Percentiles rank a stretch among this genome's conserved stretches.
phyloP scores from a whole-genome alignment of 2,113 vertebrate genomes.

The Pelusios castaneus region DNA sequence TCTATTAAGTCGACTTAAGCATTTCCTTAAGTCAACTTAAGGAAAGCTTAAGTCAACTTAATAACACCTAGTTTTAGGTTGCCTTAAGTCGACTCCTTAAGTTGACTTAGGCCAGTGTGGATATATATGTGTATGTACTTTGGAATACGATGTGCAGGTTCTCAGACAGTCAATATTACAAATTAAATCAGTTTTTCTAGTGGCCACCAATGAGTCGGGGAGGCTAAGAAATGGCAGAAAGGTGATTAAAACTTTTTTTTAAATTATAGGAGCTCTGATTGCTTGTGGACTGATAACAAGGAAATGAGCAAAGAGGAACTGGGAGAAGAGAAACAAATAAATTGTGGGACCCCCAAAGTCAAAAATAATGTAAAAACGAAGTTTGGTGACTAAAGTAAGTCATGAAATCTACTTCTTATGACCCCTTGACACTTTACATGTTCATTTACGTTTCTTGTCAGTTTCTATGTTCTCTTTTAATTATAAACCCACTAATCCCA shows the following conservation, averaged over 20 bases:
- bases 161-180: neutral
- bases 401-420: neutral
- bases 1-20: no score
- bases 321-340: neutral
- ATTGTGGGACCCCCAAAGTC: neutral
- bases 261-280: neutral
- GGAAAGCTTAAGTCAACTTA: no score
- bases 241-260: neutral
- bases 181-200: neutral
- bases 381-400: constrained; percentile 25
- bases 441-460: constrained; percentile 30
- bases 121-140: no score
- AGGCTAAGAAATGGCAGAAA: neutral
- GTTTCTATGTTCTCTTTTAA: constrained; percentile 49
- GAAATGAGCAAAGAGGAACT: neutral
- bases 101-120: no score
- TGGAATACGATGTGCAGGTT: neutral
- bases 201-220: neutral
- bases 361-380: constrained; percentile 6
- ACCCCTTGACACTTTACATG: neutral
- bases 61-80: no score
- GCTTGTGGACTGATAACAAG: neutral
- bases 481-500: constrained; percentile 47
- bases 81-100: no score
- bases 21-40: no score